These are phyloP conservation scores for Metridium senile DNA, from an alignment of 92 coral and sea anemone genomes.

Conservation along the genomic window DNA sequence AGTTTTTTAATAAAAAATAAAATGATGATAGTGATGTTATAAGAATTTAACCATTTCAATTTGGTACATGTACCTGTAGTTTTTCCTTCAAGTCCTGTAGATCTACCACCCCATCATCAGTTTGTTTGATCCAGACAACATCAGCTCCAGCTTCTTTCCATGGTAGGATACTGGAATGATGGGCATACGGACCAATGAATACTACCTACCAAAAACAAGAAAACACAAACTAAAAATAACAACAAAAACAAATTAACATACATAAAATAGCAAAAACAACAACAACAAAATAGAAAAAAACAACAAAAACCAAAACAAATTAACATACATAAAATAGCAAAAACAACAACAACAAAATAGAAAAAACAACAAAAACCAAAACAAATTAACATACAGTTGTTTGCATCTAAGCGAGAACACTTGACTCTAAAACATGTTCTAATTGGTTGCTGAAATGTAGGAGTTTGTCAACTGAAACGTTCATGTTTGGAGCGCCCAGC, in stretches of 20 bases:
- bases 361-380: neutral
- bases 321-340: neutral
- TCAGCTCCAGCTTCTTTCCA: conserved; percentile 94
- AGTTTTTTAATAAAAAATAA: no score
- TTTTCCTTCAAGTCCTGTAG: conserved; percentile 60
- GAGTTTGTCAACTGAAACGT: no score
- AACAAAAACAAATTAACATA: neutral
- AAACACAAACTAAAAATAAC: neutral
- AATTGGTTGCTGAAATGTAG: no score
- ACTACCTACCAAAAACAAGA: conserved; percentile 62
- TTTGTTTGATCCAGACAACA: conserved; percentile 90
- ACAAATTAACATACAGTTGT: neutral
- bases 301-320: neutral
- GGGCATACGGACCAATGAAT: conserved; percentile 96
- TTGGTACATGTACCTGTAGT: conserved; percentile 56
- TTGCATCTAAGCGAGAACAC: no score
- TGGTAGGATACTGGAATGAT: conserved; percentile 91
- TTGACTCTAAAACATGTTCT: no score
- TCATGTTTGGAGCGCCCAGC: no score
- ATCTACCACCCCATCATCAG: conserved; percentile 74
- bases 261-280: neutral
- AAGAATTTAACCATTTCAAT: neutral
- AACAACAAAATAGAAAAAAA: neutral
- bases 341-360: neutral
- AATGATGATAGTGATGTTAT: no score